Conservation (phyloP, 2,113 vertebrate species). For the Leptocoma aspasia region DNA sequence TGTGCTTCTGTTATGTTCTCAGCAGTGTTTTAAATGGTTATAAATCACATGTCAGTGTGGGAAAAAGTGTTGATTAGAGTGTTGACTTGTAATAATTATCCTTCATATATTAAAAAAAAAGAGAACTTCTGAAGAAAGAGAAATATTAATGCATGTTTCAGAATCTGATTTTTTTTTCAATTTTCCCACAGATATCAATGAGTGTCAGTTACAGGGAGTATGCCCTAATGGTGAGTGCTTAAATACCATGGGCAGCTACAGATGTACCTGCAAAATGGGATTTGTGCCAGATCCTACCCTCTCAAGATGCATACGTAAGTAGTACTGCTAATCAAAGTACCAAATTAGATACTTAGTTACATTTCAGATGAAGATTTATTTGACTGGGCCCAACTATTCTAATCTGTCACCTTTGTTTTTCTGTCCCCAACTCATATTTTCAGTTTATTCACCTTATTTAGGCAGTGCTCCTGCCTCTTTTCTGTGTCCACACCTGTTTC, state of each 20-base stretch:
- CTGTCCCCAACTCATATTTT: not conserved
- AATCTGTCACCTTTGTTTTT: not conserved
- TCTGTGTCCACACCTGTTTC: too few relatives aligned
- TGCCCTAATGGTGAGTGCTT: constrained; percentile 94
- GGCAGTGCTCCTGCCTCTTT: not conserved
- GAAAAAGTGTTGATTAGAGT: not conserved
- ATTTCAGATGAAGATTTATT: not conserved
- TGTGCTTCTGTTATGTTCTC: not conserved
- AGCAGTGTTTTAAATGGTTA: not conserved
- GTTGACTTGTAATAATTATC: not conserved
- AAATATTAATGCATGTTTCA: not conserved
- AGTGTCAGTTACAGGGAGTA: constrained; percentile 89
- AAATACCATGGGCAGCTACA: constrained; percentile 94
- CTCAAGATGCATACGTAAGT: constrained; percentile 91
- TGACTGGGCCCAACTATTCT: not conserved
- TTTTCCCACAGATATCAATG: constrained; percentile 86
- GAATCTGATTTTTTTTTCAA: not conserved
- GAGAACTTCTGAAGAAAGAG: not conserved
- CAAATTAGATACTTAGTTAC: not conserved
- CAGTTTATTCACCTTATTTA: not conserved
- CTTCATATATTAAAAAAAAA: not conserved
- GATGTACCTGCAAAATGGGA: constrained; percentile 89
- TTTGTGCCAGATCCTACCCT: constrained; percentile 85
- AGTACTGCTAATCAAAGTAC: not conserved
- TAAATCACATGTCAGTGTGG: not conserved